Evolutionary conservation across 2,888 invertebrate genomes (phyloP).

Genomic region (Aphodius sticticus): DNA sequence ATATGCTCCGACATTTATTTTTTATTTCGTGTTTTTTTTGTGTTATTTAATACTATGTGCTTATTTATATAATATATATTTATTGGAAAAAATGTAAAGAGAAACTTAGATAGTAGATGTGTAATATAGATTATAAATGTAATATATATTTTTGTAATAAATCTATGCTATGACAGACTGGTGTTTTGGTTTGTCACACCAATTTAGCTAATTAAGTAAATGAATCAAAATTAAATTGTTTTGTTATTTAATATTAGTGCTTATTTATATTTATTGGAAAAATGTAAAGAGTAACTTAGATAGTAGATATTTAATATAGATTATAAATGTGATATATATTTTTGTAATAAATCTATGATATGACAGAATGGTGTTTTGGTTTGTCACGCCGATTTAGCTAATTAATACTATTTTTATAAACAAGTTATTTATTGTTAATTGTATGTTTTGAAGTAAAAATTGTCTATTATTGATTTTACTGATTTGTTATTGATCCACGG

Average conservation of each 20-base stretch:
- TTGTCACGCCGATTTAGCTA: too few relatives aligned
- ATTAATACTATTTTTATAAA: too few relatives aligned
- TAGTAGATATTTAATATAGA: not conserved
- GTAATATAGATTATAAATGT: slow-evolving; percentile 4
- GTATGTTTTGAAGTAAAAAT: too few relatives aligned
- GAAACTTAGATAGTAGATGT: not conserved
- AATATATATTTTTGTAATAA: slow-evolving; percentile 4
- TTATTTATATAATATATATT: slow-evolving; percentile 4
- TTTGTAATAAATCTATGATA: not conserved
- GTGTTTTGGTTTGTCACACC: not conserved
- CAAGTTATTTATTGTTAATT: too few relatives aligned
- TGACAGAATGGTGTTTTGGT: not conserved
- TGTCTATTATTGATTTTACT: too few relatives aligned
- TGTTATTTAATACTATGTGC: not conserved
- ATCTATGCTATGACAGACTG: not conserved
- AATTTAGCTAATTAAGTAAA: too few relatives aligned
- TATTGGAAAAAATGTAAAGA: not conserved
- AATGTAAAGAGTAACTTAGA: not conserved
- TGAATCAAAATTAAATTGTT: too few relatives aligned
- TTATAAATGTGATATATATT: not conserved
- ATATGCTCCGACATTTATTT: not conserved
- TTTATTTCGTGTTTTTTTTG: not conserved
- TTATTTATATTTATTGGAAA: not conserved
- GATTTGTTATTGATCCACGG: too few relatives aligned
- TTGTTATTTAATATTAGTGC: not conserved